Evolutionary conservation across 1,140 invertebrate species (phyloP).

Genomic region (Drosophila repletoides): DNA sequence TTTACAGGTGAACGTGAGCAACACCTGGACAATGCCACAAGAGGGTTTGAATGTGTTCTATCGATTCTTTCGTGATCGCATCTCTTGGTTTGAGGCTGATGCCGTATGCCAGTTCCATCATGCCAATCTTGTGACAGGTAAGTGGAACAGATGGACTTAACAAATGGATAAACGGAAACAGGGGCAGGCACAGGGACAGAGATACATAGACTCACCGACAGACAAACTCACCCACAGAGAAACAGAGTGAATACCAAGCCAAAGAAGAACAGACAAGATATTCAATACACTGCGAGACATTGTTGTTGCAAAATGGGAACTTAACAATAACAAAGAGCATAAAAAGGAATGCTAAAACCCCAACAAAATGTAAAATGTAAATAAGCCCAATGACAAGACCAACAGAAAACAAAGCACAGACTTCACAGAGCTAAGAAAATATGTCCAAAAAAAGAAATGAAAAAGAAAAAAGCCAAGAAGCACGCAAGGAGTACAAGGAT

Average conservation of each 20-base stretch:
- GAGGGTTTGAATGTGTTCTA: slow-evolving; percentile 90
- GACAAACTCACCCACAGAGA: background rate
- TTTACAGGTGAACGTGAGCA: slow-evolving; percentile 89
- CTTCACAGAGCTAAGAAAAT: no score
- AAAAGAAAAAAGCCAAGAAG: background rate
- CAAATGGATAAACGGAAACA: background rate
- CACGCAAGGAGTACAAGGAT: background rate
- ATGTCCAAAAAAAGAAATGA: no score
- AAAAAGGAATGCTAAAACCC: slow-evolving; percentile 42
- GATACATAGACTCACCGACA: background rate
- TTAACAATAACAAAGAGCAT: slow-evolving; percentile 10
- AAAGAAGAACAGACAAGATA: slow-evolving; percentile 11
- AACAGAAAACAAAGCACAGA: slow-evolving; percentile 7
- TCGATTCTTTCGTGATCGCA: slow-evolving; percentile 89
- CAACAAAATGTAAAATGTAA: slow-evolving; percentile 67
- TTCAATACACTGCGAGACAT: background rate
- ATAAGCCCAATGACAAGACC: slow-evolving; percentile 54
- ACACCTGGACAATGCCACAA: slow-evolving; percentile 89
- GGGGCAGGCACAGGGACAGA: background rate
- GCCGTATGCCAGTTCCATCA: slow-evolving; percentile 90
- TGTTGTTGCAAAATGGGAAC: background rate
- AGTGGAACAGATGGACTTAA: slow-evolving; percentile 24
- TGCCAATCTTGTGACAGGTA: slow-evolving; percentile 89
- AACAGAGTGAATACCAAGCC: slow-evolving; percentile 27
- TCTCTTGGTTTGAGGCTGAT: slow-evolving; percentile 90